These are phyloP conservation scores for Onthophagus taurus DNA, from an alignment of 1,140 invertebrate genomes.

Conservation along the genomic window DNA sequence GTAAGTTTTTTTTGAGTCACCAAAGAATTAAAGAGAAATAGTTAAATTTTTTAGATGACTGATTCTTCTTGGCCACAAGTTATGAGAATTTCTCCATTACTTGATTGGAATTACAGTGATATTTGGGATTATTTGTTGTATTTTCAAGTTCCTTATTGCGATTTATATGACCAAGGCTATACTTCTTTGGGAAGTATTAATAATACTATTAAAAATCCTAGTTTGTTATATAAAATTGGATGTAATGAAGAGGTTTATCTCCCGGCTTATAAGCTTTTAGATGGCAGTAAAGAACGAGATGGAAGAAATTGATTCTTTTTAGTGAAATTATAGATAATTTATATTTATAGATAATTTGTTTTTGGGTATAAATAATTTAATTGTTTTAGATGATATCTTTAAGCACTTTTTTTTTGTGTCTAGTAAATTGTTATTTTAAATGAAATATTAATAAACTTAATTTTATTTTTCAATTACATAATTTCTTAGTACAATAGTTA, in stretches of 20 bases:
- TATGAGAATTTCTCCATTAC: conserved; percentile 76
- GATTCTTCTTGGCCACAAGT: conserved; percentile 81
- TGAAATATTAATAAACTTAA: too few relatives aligned
- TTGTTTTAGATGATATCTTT: too few relatives aligned
- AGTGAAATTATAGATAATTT: conserved; percentile 6
- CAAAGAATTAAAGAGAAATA: background rate
- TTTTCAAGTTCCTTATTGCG: conserved; percentile 76
- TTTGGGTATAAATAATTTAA: too few relatives aligned
- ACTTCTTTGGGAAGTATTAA: conserved; percentile 73
- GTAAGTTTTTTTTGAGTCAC: conserved; percentile 42
- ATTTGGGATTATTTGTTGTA: conserved; percentile 80
- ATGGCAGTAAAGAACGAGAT: conserved; percentile 60
- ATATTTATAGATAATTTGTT: conserved; percentile 3
- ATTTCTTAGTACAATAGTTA: too few relatives aligned
- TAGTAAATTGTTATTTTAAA: too few relatives aligned
- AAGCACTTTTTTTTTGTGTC: too few relatives aligned
- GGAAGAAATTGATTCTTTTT: conserved; percentile 42
- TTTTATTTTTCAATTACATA: too few relatives aligned
- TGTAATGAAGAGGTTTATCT: conserved; percentile 48
- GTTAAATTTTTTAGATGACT: conserved; percentile 51
- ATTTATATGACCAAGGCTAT: conserved; percentile 81
- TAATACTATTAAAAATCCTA: conserved; percentile 73
- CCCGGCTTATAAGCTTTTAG: conserved; percentile 70
- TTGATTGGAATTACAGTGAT: conserved; percentile 83
- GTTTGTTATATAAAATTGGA: conserved; percentile 43